Conservation (phyloP, 2,113 vertebrate species). For the Aegithalos caudatus region DNA sequence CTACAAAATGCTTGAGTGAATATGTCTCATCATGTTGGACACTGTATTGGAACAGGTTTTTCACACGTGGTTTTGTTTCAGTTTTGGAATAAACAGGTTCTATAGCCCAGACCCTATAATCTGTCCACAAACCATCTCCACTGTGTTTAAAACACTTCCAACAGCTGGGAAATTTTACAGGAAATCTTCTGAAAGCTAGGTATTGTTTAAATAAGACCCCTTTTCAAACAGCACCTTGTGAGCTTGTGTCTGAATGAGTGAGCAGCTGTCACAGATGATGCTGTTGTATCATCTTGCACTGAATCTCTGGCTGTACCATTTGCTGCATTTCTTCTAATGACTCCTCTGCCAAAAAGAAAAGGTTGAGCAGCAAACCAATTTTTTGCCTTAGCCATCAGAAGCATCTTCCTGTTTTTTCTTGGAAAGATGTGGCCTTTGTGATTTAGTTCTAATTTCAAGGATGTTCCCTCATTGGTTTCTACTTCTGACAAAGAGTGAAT, state of each 20-base stretch:
- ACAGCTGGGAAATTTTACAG: too few relatives aligned
- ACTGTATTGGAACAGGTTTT: not conserved
- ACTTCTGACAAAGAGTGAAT: not conserved
- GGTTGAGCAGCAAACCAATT: not conserved
- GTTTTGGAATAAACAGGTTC: not conserved
- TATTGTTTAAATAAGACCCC: not conserved
- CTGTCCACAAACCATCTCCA: not conserved
- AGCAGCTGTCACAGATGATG: not conserved
- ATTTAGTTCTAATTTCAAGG: not conserved
- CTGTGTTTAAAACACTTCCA: not conserved
- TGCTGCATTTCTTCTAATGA: not conserved
- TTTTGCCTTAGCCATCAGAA: not conserved
- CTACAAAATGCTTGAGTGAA: not conserved
- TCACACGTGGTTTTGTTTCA: not conserved
- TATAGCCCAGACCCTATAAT: not conserved
- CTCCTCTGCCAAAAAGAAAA: not conserved
- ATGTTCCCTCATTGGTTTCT: not conserved
- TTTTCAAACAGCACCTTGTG: not conserved
- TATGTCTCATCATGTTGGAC: not conserved
- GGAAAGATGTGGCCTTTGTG: not conserved
- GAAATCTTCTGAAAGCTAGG: not conserved
- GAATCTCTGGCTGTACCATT: not conserved
- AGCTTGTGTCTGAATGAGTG: rapidly evolving
- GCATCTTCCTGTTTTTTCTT: not conserved
- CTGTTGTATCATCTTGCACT: not conserved